Conservation (phyloP, 2,888 invertebrate species). For the Microctonus brassicae region DNA sequence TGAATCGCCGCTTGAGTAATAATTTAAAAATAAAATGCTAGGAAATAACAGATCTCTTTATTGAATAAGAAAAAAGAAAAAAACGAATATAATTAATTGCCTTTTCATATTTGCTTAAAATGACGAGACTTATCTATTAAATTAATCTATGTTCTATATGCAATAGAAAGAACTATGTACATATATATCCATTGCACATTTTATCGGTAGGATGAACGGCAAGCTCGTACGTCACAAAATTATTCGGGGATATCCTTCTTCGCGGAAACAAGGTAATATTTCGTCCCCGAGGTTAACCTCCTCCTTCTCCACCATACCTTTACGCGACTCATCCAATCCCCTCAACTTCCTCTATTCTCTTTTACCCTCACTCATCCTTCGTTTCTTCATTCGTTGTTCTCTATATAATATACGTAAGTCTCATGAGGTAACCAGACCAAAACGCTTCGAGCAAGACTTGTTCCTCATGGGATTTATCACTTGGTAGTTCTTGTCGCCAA, state of each 20-base stretch:
- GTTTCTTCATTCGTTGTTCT: slow-evolving; percentile 17
- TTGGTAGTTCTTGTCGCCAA: slow-evolving; percentile 53
- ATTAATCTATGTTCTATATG: no score
- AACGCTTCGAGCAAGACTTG: slow-evolving; percentile 44
- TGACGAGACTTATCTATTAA: no score
- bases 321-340: slow-evolving; percentile 24
- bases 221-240: slow-evolving; percentile 58
- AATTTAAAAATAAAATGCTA: no score
- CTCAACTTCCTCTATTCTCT: slow-evolving; percentile 7
- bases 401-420: slow-evolving; percentile 18
- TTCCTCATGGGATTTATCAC: slow-evolving; percentile 61
- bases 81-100: no score
- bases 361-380: slow-evolving; percentile 18
- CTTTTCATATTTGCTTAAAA: no score
- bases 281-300: slow-evolving; percentile 48
- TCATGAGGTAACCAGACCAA: slow-evolving; percentile 49
- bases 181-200: not conserved
- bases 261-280: slow-evolving; percentile 59
- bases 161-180: no score
- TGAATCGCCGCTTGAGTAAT: no score
- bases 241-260: slow-evolving; percentile 57
- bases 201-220: not conserved
- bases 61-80: no score
- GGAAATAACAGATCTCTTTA: no score
- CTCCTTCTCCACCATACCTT: slow-evolving; percentile 17